Evolutionary conservation across 2,113 vertebrate genomes (phyloP).

Genomic region (Athene noctua): DNA sequence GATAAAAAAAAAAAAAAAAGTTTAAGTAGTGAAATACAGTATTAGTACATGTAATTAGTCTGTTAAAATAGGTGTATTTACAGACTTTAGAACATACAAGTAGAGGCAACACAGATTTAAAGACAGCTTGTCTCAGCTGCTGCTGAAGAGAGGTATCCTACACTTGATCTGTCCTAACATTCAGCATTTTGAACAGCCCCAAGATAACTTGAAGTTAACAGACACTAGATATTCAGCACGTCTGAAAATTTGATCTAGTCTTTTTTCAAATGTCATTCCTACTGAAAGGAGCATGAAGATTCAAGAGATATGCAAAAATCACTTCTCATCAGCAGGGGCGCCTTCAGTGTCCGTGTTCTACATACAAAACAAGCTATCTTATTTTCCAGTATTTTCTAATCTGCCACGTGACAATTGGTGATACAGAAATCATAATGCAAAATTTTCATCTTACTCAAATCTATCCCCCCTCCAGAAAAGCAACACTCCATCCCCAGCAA

Average conservation of each 20-base stretch:
- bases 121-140: background rate
- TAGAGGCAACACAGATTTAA: background rate
- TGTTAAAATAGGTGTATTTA: background rate
- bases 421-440: background rate
- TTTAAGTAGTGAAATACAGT: background rate
- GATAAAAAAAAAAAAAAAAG: background rate
- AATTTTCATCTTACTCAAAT: background rate
- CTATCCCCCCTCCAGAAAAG: accelerated
- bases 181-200: background rate
- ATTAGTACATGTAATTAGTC: background rate
- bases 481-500: background rate
- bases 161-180: background rate
- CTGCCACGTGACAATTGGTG: background rate
- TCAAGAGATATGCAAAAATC: background rate
- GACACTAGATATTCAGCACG: background rate
- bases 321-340: background rate
- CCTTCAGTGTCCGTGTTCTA: background rate
- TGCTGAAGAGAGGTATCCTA: background rate
- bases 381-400: background rate
- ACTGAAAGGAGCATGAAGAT: background rate
- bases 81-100: background rate
- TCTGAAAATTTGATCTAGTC: background rate
- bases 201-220: background rate
- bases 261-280: background rate
- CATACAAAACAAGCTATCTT: background rate